Evolutionary conservation across 2,113 vertebrate genomes (phyloP), one percentile per base, ranked within the genome.

Genomic region (Isichthys henryi): DNA sequence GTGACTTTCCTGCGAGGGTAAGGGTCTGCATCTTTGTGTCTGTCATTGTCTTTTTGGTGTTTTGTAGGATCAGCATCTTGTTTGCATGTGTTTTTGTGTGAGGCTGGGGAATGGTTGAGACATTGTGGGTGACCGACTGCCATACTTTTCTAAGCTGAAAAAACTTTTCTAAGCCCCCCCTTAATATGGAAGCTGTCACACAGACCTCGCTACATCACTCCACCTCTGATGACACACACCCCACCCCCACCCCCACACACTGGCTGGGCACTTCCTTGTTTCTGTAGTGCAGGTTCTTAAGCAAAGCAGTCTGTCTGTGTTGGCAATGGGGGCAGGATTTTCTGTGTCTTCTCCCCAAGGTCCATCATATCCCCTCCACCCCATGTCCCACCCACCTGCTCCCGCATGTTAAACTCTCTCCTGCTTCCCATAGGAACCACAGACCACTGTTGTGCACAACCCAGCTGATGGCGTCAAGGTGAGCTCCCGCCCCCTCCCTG

Each of bases 371-470:
- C 23, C 19, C 48, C n/a, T n/a, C 62, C 45, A n/a, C 70, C 31
- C 48, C 91, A 91, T 88, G 91, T 89, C 90, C 52, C 88, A 31
- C 86, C 90, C 88, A 89, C 88, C 85, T 93, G 88, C 31, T 93
- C 92, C 92, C 91, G 95, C 94, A 95, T 96, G 95, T 92, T 96
- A 96, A 96, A 95, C 94, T 96, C 93, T 96, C 56, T 97, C 97
- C 93, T 96, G 92, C 96, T 96, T 96, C 97, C 96, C 95, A 94
- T 96, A 99, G 98, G 98, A 99, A 95, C 97, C 98, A 94, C 98
- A 99, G 97, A 98, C 97, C 93, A 99, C 98, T 89, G 98, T 99
- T 95, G 97, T 99, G 90, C 98, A 99, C 96, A 99, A 99, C 93
- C 97, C 98, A 96, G 96, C 97, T 94, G 97, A 99, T 92, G 98